Base-by-base conservation (phyloP, 2,797 vertebrate species). In the Onychomys torridus region DNA sequence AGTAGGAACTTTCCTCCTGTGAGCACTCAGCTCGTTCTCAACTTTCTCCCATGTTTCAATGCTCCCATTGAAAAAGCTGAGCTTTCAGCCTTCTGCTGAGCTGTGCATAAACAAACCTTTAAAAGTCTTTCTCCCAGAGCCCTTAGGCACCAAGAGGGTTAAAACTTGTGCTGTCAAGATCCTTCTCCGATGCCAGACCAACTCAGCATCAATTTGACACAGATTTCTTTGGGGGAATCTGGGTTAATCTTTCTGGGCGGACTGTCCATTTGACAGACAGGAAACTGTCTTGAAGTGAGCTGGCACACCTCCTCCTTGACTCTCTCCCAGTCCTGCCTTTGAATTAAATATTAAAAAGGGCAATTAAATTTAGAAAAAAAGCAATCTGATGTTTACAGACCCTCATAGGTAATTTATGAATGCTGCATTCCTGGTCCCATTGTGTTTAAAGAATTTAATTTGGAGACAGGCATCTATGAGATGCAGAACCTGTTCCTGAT, bases 401-500 rank as follows among this genome's bases (percentile, higher is more conserved):
- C 96, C 97, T 98, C 98, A 98, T 98, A 98, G 98, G 97, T 98
- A 98, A 98, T 98, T 98, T 97, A 98, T 98, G 98, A 98, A 98
- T 91, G 93, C 87, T 94, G 82, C 90, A 93, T 95, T 95, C 95
- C 85, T 94, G 94, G 84, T 91, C 83, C 91, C 90, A 27, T 97
- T 98, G 98, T 98, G 96, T 96, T 98, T 98, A 98, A 98, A 98
- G 90, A 97, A 97, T 97, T 98, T 97, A 97, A 98, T 98, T 98
- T 98, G 97, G 97, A 98, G 92, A 96, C 95, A 79, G 76, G 19
- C 97, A 84, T 96, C 91, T 89, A 87, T 90, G 97, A 94, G 96
- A 96, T 83, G 91, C 96, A 86, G 78, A 95, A 94, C 11, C 1
- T 89, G 94, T 94, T 94, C 97, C 93, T 65, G 94, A 97, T 96